These are phyloP conservation scores for Botia almorhae DNA, from an alignment of 2,797 vertebrate genomes.

Conservation along the genomic window DNA sequence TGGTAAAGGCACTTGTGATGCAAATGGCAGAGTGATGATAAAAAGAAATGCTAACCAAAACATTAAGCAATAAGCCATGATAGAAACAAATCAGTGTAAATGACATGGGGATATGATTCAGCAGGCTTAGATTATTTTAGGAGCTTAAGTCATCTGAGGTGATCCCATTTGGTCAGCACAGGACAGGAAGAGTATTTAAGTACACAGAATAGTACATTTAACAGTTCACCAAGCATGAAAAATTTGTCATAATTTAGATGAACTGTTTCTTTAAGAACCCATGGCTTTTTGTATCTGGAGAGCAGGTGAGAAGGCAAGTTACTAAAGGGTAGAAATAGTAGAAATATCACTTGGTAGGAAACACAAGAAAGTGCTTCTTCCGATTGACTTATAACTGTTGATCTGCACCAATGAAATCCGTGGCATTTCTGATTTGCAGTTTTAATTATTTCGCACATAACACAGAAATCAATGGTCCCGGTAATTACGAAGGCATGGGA, in stretches of 20 bases:
- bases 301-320: background rate
- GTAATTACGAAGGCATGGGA: slow-evolving; percentile 58
- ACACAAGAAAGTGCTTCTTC: slow-evolving; percentile 3
- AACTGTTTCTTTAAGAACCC: background rate
- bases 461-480: slow-evolving; percentile 47
- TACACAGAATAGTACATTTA: slow-evolving; percentile 51
- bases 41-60: slow-evolving; percentile 19
- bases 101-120: slow-evolving; percentile 48
- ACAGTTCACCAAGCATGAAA: background rate
- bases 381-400: slow-evolving; percentile 33
- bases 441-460: slow-evolving; percentile 65
- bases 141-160: slow-evolving; percentile 50
- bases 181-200: slow-evolving; percentile 48
- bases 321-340: slow-evolving; percentile 49
- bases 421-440: slow-evolving; percentile 59
- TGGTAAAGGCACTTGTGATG: background rate
- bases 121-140: slow-evolving; percentile 54
- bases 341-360: slow-evolving; percentile 48
- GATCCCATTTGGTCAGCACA: slow-evolving; percentile 55
- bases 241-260: background rate
- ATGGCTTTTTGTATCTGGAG: no score
- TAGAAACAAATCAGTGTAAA: slow-evolving; percentile 56
- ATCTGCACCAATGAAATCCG: slow-evolving; percentile 48
- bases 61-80: slow-evolving; percentile 28
- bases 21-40: slow-evolving; percentile 39